Percentiles rank a stretch among this genome's conserved stretches.
Conservation (phyloP, 2,113 vertebrate genomes). For the Brachyhypopomus gauderio region DNA sequence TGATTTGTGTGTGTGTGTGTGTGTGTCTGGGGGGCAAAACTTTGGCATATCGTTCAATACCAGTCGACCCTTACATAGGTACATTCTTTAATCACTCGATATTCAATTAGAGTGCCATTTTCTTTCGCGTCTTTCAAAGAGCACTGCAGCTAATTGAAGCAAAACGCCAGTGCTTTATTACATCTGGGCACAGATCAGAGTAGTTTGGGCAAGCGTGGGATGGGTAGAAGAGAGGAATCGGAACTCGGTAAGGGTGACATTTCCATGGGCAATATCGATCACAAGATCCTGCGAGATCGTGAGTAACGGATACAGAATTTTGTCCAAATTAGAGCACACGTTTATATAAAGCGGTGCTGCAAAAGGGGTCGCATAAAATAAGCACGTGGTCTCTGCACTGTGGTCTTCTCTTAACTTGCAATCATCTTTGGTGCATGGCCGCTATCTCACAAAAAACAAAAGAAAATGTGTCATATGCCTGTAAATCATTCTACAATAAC, state of each 20-base stretch:
- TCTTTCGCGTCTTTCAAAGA: slow-evolving; percentile 49
- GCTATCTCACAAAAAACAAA: neutral
- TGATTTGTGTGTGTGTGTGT: neutral
- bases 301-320: neutral
- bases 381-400: too few species aligned
- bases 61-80: slow-evolving; percentile 21
- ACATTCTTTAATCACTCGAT: slow-evolving; percentile 53
- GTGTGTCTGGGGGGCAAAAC: slow-evolving; percentile 38
- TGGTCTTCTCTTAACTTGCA: neutral
- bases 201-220: slow-evolving; percentile 1
- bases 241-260: slow-evolving; percentile 37
- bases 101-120: slow-evolving; percentile 57
- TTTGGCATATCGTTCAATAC: slow-evolving; percentile 52
- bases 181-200: slow-evolving; percentile 46
- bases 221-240: slow-evolving; percentile 23
- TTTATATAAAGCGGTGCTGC: neutral
- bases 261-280: slow-evolving; percentile 29
- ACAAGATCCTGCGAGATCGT: neutral
- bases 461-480: neutral
- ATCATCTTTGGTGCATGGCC: neutral
- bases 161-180: slow-evolving; percentile 51
- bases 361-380: too few species aligned
- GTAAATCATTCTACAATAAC: slow-evolving; percentile 26
- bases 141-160: slow-evolving; percentile 49
- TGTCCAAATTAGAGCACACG: neutral